These are phyloP conservation scores for Megastigmus dorsalis DNA, from an alignment of 2,888 invertebrate species.

Conservation along the genomic window DNA sequence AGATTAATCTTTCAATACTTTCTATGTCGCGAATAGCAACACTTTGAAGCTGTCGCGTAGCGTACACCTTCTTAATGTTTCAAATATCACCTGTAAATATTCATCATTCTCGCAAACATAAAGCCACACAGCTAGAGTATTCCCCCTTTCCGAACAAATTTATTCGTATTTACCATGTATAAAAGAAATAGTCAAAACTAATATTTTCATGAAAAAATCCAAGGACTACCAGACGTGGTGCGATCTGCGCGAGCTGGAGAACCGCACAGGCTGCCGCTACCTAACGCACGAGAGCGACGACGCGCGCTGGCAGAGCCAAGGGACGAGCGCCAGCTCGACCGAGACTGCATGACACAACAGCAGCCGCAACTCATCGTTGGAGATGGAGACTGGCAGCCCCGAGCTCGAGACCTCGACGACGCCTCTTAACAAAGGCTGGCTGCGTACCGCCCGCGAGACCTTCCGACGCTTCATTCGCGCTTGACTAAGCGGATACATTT, in stretches of 20 bases:
- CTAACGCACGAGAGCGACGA: conserved; percentile 95
- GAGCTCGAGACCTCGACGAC: conserved; percentile 55
- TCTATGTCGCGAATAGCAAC: too few relatives aligned
- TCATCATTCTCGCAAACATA: too few relatives aligned
- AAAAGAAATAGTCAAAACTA: too few relatives aligned
- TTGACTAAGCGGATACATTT: conserved; percentile 59
- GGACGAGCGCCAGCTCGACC: conserved; percentile 60
- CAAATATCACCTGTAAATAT: too few relatives aligned
- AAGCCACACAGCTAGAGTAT: too few relatives aligned
- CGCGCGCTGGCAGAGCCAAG: conserved; percentile 84
- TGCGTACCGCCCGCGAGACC: conserved; percentile 72
- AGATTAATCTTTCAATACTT: too few relatives aligned
- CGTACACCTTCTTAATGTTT: too few relatives aligned
- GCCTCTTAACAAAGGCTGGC: conserved; percentile 74
- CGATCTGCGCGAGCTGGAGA: conserved; percentile 92
- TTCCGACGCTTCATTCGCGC: conserved; percentile 71
- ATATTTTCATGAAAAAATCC: too few relatives aligned
- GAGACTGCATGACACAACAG: conserved; percentile 70
- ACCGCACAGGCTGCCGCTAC: conserved; percentile 84
- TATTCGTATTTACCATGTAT: too few relatives aligned
- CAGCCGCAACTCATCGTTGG: conserved; percentile 51
- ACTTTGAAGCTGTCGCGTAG: too few relatives aligned
- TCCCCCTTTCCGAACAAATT: too few relatives aligned
- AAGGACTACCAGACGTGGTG: conserved; percentile 95
- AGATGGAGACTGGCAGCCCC: too few relatives aligned